Evolutionary conservation across 2,888 invertebrate genomes (phyloP).

Genomic region (Mythimna loreyi): DNA sequence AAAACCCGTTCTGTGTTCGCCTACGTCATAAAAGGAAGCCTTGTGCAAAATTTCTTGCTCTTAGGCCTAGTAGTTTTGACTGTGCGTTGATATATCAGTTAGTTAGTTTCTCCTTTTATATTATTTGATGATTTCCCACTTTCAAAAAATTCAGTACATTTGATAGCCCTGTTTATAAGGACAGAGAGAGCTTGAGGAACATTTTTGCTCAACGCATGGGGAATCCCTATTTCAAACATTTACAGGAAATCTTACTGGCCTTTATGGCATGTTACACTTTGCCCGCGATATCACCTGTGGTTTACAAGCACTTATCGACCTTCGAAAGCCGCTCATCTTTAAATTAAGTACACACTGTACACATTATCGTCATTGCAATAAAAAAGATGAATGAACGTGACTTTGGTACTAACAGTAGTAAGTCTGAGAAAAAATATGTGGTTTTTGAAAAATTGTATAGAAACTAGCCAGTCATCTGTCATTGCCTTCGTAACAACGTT

Average conservation of each 20-base stretch:
- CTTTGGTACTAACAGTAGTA: background rate
- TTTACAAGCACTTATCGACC: background rate
- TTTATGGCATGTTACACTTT: background rate
- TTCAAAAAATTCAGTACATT: background rate
- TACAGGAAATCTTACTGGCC: slow-evolving; percentile 42
- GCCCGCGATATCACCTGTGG: slow-evolving; percentile 1
- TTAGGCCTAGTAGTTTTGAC: too few species aligned
- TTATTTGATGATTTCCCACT: too few species aligned
- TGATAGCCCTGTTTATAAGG: slow-evolving; percentile 43
- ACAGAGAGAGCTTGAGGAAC: slow-evolving; percentile 54
- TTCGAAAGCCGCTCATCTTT: background rate
- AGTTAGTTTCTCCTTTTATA: too few species aligned
- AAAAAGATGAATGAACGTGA: slow-evolving; percentile 1
- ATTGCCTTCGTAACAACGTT: background rate
- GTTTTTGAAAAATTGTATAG: background rate
- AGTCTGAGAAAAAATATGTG: background rate
- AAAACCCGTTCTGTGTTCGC: too few species aligned
- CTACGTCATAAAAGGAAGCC: too few species aligned
- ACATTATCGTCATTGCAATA: background rate
- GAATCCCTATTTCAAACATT: slow-evolving; percentile 44
- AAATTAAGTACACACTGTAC: background rate
- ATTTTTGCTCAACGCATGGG: slow-evolving; percentile 20
- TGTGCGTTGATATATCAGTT: too few species aligned
- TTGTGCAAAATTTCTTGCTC: too few species aligned
- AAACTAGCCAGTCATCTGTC: slow-evolving; percentile 2